Evolutionary conservation across 2,888 invertebrate species (phyloP).

Genomic region (Caenorhabditis doughertyi): DNA sequence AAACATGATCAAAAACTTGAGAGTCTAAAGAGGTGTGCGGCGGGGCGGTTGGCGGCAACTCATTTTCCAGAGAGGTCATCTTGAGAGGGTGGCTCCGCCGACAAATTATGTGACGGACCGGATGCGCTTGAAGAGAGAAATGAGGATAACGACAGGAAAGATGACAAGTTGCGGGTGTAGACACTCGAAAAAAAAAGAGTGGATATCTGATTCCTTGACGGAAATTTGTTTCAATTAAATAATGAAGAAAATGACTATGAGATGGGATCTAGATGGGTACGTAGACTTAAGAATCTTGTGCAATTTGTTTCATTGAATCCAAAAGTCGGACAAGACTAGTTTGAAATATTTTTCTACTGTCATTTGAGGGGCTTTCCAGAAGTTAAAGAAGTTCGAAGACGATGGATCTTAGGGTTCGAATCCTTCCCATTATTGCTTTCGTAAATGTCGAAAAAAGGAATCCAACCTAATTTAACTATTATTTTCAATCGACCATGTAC

Average conservation of each 20-base stretch:
- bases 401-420: no score
- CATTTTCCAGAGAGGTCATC: conserved; percentile 56
- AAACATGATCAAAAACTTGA: conserved; percentile 63
- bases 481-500: no score
- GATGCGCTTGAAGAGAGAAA: conserved; percentile 24
- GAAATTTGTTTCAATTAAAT: conserved; percentile 33
- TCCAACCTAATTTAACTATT: no score
- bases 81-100: conserved; percentile 63
- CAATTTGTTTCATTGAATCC: no score
- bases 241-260: not conserved
- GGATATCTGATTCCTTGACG: conserved; percentile 32
- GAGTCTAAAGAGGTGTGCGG: conserved; percentile 50
- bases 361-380: no score
- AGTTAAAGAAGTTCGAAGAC: no score
- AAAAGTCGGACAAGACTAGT: no score
- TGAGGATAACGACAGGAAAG: conserved; percentile 27
- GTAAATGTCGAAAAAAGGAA: no score
- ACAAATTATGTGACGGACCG: conserved; percentile 59
- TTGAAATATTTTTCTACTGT: no score
- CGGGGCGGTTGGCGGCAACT: conserved; percentile 46
- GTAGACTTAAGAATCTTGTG: no score
- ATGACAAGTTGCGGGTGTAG: conserved; percentile 49
- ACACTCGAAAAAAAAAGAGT: conserved; percentile 49
- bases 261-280: not conserved
- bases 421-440: no score